Conservation (phyloP, 2,888 invertebrate species). For the Cryptus viduatorius region DNA sequence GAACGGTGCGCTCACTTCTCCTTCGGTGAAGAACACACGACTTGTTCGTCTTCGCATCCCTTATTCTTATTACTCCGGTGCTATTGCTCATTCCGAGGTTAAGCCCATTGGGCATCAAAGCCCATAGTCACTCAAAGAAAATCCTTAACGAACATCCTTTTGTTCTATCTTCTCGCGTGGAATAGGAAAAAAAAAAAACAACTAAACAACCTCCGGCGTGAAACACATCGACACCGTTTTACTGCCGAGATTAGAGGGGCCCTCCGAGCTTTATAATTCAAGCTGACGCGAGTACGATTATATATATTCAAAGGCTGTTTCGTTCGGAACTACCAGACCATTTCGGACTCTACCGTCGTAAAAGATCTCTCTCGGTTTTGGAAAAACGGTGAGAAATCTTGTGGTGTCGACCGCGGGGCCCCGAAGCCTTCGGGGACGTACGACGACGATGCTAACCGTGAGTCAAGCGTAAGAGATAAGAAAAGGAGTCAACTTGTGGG, state of each 20-base stretch:
- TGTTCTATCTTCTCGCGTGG: conserved; percentile 76
- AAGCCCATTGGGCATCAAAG: background rate
- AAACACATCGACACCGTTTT: conserved; percentile 81
- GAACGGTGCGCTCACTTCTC: background rate
- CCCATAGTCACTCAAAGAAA: background rate
- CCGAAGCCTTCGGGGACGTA: background rate
- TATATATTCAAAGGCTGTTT: conserved; percentile 22
- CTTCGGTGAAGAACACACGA: conserved; percentile 22
- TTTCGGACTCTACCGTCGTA: conserved; percentile 44
- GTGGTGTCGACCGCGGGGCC: conserved; percentile 2
- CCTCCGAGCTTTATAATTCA: conserved; percentile 58
- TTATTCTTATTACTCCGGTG: conserved; percentile 73
- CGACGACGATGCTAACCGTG: conserved; percentile 3
- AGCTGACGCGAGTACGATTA: conserved; percentile 8
- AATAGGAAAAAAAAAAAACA: background rate
- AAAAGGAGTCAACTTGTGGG: conserved; percentile 49
- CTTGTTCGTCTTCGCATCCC: conserved; percentile 68
- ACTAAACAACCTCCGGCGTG: conserved; percentile 72
- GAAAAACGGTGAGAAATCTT: conserved; percentile 20
- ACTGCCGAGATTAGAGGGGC: conserved; percentile 71
- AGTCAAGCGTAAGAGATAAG: conserved; percentile 52
- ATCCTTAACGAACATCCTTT: conserved; percentile 72
- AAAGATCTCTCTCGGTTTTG: conserved; percentile 43
- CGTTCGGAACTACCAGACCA: conserved; percentile 36
- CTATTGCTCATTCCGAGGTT: conserved; percentile 35